These are phyloP conservation scores for Pheosia gnoma DNA, from an alignment of 2,888 invertebrate species.

Conservation along the genomic window DNA sequence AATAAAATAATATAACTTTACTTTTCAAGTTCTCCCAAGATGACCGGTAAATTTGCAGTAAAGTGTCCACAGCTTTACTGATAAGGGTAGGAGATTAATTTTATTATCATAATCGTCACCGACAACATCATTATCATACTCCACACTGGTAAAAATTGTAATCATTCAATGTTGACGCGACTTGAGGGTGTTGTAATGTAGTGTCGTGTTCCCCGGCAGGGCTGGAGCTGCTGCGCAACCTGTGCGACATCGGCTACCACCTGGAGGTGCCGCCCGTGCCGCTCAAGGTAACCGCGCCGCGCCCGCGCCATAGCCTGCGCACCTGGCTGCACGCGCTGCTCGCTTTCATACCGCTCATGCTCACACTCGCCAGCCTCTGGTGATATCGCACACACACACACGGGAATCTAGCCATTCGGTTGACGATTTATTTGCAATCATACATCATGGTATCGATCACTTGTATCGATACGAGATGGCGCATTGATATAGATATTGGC, in stretches of 20 bases:
- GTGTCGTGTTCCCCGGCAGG: slow-evolving; percentile 63
- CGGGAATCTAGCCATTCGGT: not conserved
- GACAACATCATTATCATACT: too few species aligned
- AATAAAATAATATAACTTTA: too few species aligned
- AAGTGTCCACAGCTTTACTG: too few species aligned
- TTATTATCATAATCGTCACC: too few species aligned
- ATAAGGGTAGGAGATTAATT: too few species aligned
- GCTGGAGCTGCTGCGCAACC: slow-evolving; percentile 84
- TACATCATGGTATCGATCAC: slow-evolving; percentile 6
- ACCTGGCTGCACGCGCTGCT: slow-evolving; percentile 45
- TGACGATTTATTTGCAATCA: slow-evolving; percentile 26
- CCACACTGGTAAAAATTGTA: too few species aligned
- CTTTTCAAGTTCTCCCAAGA: too few species aligned
- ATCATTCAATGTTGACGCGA: too few species aligned
- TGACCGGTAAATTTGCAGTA: too few species aligned
- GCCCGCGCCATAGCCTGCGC: slow-evolving; percentile 17
- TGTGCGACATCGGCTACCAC: slow-evolving; percentile 89
- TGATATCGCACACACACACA: slow-evolving; percentile 22
- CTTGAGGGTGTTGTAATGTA: too few species aligned
- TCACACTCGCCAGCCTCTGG: slow-evolving; percentile 47
- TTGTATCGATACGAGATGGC: too few species aligned
- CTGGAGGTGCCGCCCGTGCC: slow-evolving; percentile 87
- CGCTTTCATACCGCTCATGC: slow-evolving; percentile 53
- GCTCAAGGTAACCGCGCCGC: slow-evolving; percentile 82
- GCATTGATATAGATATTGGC: too few species aligned